These are phyloP conservation scores for Coranthus polyacanthus DNA, from an alignment of 2,797 vertebrate genomes.

Conservation along the genomic window DNA sequence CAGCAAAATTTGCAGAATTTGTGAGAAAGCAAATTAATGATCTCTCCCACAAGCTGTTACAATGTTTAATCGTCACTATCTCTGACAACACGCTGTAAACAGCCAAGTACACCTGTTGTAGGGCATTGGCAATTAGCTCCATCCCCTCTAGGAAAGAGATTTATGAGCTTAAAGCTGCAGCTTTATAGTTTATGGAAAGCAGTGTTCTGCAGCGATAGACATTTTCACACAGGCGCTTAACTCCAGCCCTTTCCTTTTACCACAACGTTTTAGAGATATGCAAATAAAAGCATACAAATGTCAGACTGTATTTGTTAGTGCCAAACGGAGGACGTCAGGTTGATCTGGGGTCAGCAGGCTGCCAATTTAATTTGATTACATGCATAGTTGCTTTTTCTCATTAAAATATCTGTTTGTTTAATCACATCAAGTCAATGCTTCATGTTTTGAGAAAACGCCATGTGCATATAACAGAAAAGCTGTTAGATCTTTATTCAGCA, in stretches of 20 bases:
- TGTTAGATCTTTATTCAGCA: too few species aligned
- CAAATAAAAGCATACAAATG: neutral
- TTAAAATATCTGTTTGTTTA: slow-evolving; percentile 5
- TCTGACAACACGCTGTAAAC: slow-evolving; percentile 34
- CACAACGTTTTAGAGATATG: neutral
- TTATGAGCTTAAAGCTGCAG: slow-evolving; percentile 23
- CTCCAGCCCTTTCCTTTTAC: slow-evolving; percentile 6
- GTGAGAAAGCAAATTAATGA: slow-evolving; percentile 12
- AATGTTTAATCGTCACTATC: slow-evolving; percentile 33
- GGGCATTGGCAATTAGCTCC: slow-evolving; percentile 33
- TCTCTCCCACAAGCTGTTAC: slow-evolving; percentile 27
- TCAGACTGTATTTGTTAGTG: neutral
- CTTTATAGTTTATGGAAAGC: slow-evolving; percentile 10
- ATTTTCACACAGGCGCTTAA: neutral
- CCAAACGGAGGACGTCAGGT: neutral
- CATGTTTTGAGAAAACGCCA: neutral
- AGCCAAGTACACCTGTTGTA: slow-evolving; percentile 31
- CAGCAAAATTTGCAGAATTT: slow-evolving; percentile 11
- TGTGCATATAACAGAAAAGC: neutral
- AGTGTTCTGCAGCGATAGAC: slow-evolving; percentile 16
- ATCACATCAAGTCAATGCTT: slow-evolving; percentile 1
- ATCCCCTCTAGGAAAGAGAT: slow-evolving; percentile 35
- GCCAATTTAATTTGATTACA: slow-evolving; percentile 1
- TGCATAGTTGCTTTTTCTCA: slow-evolving; percentile 11
- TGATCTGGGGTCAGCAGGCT: neutral